Base-by-base conservation (phyloP, 64 coral and sea anemone species). In the Montipora sp. region DNA sequence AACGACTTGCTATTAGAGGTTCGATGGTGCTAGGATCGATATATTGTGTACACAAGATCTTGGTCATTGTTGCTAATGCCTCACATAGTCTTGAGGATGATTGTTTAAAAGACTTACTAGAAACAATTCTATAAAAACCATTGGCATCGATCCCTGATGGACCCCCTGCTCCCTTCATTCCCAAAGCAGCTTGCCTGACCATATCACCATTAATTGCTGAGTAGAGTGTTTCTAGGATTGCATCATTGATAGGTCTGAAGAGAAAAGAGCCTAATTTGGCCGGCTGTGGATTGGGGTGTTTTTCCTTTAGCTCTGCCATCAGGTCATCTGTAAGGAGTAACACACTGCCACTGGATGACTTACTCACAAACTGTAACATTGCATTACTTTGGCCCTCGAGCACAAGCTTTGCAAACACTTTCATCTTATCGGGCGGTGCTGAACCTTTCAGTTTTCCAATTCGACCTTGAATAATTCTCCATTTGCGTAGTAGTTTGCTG, bases 361-460 rank as follows among this genome's bases (percentile, higher is more conserved):
- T 84, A 55, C 84, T 89, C 75, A 88, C 75, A 27, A 94, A 89
- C 18, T 87, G 86, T 45, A 89, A 43, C 15, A 80, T 79, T 63
- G 88, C 73, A 77, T 90, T 94, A 68, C 90, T 90, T 73, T 94
- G 79, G 13, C 84, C 65, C 69, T 80, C 75, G 18, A 93, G 74
- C 68, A 88, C 84, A 63, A 93, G 87, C 87, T 90, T 83, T 27
- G 80, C 86, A 73, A 90, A 90, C 27, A 94, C 65, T 61, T 94
- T 94, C 19, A 78, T 63, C 66, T 77, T 94, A 63, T 94, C 87
- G 51, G 87, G 93, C 45, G 70, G 10, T 11, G 59, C 65, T 87
- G 83, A 68, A 16, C 59, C 67, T 87, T 87, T 87, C 20, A 89
- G 51, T 78, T 60, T 89, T 50, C 73, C 71, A 75, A 89, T 89